Percentiles rank a stretch among this genome's conserved stretches.
These are phyloP conservation scores for Antigone vipio DNA, from an alignment of 2,113 vertebrate species.

Conservation along the genomic window DNA sequence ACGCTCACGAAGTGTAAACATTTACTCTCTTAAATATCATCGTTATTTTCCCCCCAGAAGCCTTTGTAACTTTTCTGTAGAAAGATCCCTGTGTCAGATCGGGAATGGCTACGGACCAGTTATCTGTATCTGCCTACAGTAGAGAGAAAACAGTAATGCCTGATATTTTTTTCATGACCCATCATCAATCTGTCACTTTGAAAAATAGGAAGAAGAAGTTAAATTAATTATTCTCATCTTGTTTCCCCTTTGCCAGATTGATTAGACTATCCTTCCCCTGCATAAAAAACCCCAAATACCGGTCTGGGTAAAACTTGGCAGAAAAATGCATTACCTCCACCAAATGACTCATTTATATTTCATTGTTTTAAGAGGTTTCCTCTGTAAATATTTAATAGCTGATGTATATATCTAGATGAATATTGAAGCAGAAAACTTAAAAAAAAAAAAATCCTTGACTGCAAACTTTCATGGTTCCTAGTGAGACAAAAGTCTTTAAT, in stretches of 20 bases:
- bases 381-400: conserved; percentile 36
- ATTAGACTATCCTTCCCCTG: background rate
- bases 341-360: conserved; percentile 37
- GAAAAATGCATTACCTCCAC: background rate
- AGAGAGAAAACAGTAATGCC: background rate
- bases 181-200: conserved; percentile 13
- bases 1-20: background rate
- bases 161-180: background rate
- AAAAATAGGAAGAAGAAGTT: background rate
- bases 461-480: background rate
- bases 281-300: background rate
- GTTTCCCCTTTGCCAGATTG: conserved; percentile 2
- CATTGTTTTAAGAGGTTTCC: conserved; percentile 38
- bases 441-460: background rate
- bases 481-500: background rate
- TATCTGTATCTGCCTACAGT: background rate
- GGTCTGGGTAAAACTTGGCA: background rate
- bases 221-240: conserved; percentile 33
- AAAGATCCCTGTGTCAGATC: background rate
- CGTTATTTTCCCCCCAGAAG: background rate
- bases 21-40: background rate
- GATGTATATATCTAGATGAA: background rate
- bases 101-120: background rate
- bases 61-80: background rate
- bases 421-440: background rate